phyloP scores from a whole-genome alignment of 2,113 vertebrate species.

The Brienomyrus brachyistius region DNA sequence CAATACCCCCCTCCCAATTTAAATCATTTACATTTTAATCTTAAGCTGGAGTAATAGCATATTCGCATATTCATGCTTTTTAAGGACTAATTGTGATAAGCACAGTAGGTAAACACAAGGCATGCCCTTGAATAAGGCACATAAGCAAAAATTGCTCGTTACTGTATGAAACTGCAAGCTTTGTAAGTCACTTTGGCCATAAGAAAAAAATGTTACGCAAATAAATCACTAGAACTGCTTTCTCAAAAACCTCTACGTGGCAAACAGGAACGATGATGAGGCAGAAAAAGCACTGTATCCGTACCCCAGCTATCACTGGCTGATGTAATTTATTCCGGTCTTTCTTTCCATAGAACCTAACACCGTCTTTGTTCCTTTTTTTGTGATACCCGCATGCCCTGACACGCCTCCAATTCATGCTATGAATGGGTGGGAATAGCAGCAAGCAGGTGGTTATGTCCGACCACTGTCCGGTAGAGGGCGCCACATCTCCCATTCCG shows the following conservation, averaged over 20 bases:
- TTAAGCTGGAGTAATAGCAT: not conserved
- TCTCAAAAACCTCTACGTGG: not conserved
- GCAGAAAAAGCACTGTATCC: not conserved
- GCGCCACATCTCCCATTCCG: not conserved
- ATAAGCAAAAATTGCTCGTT: not conserved
- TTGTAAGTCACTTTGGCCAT: not conserved
- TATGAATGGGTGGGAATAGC: not conserved
- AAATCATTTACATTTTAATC: not conserved
- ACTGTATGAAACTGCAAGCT: not conserved
- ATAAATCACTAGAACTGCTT: not conserved
- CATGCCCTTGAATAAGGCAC: not conserved
- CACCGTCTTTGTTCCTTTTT: not conserved
- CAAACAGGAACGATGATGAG: not conserved
- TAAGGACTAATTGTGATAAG: not conserved
- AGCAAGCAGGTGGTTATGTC: not conserved
- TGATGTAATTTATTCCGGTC: not conserved
- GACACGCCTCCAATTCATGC: not conserved
- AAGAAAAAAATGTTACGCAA: not conserved
- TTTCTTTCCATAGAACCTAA: conserved; percentile 2
- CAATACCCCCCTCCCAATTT: not conserved
- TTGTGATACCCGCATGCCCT: not conserved
- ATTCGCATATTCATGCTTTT: not conserved
- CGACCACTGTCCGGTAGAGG: not conserved
- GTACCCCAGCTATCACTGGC: not conserved
- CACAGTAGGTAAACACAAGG: not conserved